phyloP scores from a whole-genome alignment of 2,888 invertebrate genomes.

The Deilephila elpenor region DNA sequence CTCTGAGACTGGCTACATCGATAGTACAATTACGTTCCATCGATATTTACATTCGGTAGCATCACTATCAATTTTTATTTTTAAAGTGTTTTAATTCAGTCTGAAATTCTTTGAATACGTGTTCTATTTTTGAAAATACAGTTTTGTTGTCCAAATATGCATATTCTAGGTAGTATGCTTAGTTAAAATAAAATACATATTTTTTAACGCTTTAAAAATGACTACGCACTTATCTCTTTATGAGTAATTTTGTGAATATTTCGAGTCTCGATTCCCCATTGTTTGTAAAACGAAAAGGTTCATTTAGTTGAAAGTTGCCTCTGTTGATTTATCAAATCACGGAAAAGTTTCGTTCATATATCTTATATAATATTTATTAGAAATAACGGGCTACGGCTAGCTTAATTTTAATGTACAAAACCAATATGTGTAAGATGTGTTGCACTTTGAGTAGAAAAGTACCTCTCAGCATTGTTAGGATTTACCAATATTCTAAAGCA shows the following conservation, averaged over 20 bases:
- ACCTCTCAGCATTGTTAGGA: slow-evolving; percentile 70
- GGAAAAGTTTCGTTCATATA: too few species aligned
- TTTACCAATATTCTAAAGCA: slow-evolving; percentile 71
- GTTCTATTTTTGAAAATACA: neutral
- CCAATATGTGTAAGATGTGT: slow-evolving; percentile 68
- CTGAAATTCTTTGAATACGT: neutral
- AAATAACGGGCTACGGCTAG: neutral
- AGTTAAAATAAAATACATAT: neutral
- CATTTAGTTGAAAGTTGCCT: too few species aligned
- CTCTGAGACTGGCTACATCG: slow-evolving; percentile 35
- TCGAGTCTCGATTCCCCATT: neutral
- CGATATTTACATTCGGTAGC: slow-evolving; percentile 23
- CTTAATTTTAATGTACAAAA: slow-evolving; percentile 40
- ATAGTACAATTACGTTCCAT: slow-evolving; percentile 25
- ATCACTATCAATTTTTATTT: slow-evolving; percentile 31
- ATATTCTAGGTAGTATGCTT: neutral
- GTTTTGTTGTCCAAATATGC: neutral
- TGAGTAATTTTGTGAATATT: neutral
- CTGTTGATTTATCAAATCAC: too few species aligned
- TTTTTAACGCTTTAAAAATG: neutral
- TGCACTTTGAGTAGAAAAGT: slow-evolving; percentile 72
- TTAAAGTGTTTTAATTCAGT: neutral
- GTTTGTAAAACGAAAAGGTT: too few species aligned
- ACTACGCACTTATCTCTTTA: neutral
- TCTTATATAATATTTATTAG: neutral